Base-by-base conservation (phyloP, 2,797 vertebrate genomes). In the Coregonus ussuriensis region DNA sequence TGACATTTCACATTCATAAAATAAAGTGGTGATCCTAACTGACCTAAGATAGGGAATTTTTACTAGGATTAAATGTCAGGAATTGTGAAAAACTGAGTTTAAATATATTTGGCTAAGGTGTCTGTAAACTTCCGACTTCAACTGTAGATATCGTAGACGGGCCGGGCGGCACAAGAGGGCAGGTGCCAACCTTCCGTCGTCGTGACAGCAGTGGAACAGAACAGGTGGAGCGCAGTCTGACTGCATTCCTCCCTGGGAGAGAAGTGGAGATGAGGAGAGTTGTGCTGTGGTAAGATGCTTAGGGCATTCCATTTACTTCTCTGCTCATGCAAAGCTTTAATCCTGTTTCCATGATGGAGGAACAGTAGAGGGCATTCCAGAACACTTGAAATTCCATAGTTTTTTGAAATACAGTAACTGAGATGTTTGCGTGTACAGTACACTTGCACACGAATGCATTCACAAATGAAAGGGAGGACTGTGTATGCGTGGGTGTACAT, bases 191-290 rank as follows among this genome's bases (percentile, higher is more conserved):
- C 87, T 80, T n/a, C 74, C 70, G 82, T 65, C 76, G 80, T 37
- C 5, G 62, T 63, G 70, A 81, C 70, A 69, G 47, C 37, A 51
- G 52, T 75, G 5, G 41, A 47, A 47, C 41, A 47, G 52, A 89
- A 88, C 88, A 90, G 90, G 90, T 91, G 88, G 81, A 80, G 78
- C 25, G 47, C 15, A 83, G 72, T 37, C 53, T 73, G 72, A 53
- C 69, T 70, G 25, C 25, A 25, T 25, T 25, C 25, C 25, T 25
- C 25, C 25, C 25, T 25, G 25, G 25, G 25, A 25, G 25, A 25
- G 25, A 25, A 25, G 74, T 75, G 85, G 81, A 78, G 78, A 59
- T 4, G 56, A 63, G 14, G 47, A 80, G 68, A 67, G 70, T 13
- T 29, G 52, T 13, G 3, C 51, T 33, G 31, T 25, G 53, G 4